Conservation (phyloP, 2,113 vertebrate species). For the Heptranchias perlo region DNA sequence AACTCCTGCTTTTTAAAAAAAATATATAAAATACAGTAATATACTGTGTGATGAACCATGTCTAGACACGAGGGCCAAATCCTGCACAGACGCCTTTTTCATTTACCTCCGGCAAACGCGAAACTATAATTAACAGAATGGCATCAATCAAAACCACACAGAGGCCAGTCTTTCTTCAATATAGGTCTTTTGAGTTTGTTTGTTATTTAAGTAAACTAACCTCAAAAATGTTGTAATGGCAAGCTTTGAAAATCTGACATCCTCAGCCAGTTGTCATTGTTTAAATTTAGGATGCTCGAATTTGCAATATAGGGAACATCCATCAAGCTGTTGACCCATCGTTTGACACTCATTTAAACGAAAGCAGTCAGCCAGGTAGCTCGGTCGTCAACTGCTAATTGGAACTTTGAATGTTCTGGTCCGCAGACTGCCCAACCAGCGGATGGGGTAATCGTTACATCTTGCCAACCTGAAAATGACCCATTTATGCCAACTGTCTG, state of each 20-base stretch:
- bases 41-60: neutral
- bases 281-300: neutral
- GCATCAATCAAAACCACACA: constrained; percentile 28
- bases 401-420: neutral
- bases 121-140: constrained; percentile 29
- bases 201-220: constrained; percentile 20
- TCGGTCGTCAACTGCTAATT: neutral
- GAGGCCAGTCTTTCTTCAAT: neutral
- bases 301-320: neutral
- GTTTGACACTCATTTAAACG: neutral
- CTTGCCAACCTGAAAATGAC: too few species aligned
- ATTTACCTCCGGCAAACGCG: neutral
- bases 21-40: neutral
- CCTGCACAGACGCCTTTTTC: constrained; percentile 23
- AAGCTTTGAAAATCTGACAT: neutral
- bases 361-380: neutral
- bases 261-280: neutral
- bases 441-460: too few species aligned
- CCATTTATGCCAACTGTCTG: too few species aligned
- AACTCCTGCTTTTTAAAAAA: neutral
- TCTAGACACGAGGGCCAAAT: neutral
- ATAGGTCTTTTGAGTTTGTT: neutral
- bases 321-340: neutral
- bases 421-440: neutral
- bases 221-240: neutral